Evolutionary conservation across 2,797 vertebrate species (phyloP), one percentile per base, ranked within the genome.

Genomic region (Hafferia zeledoni): DNA sequence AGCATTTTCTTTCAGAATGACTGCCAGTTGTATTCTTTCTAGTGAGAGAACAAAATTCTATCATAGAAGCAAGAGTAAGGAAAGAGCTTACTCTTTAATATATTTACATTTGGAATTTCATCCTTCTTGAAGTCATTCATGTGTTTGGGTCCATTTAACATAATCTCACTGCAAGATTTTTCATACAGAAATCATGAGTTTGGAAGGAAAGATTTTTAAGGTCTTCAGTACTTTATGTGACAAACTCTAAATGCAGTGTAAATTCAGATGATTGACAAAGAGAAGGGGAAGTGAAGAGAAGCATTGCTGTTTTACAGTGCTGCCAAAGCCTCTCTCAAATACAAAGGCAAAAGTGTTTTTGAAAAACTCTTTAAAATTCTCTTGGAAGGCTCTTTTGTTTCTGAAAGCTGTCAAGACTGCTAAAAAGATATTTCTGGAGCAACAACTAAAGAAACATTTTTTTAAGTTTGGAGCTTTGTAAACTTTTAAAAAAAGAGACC

Each of bases 211-310:
- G 50, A 82, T 85, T 96, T 96, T 95, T 86, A 91, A 94, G 64
- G 41, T 90, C 50, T 87, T 27, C 53, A 47, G 37, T 70, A 81
- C 55, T 83, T 90, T 80, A 79, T 63, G 44, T 72, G 82, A 87
- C 94, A 96, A 93, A 92, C 75, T 89, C 61, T 93, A 97, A 94
- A 94, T 87, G 78, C 87, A 81, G 43, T 79, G 71, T 94, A 93
- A 92, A 94, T 92, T 95, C 89, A 94, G 67, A 94, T 96, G 94
- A 95, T 75, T 97, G 91, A 94, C 87, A 94, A 83, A 92, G 71
- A 95, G 91, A 87, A 95, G 63, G 93, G 55, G 52, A 61, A 93
- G 61, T 0, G 2, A 94, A 92, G 82, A 83, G 64, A 90, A 91
- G 68, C 61, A 79, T 46, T 90, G 86, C 31, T 93, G 79, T 87